Evolutionary conservation across 2,113 vertebrate species (phyloP).

Genomic region (Podiceps cristatus): DNA sequence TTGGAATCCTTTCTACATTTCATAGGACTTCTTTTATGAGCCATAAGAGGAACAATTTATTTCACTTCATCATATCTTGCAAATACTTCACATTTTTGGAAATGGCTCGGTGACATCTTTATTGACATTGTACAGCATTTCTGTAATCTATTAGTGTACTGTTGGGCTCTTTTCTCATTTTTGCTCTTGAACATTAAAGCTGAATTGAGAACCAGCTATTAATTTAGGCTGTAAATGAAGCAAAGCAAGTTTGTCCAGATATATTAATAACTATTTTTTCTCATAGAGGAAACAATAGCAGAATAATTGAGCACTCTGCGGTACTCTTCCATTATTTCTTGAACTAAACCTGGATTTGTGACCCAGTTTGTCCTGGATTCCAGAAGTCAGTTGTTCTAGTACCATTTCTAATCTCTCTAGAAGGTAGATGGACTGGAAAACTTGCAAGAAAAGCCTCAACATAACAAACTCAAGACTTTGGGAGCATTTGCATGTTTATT

Average conservation of each 20-base stretch:
- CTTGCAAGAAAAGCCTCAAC: neutral
- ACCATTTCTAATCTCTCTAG: neutral
- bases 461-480: neutral
- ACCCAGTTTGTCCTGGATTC: neutral
- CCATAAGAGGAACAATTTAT: neutral
- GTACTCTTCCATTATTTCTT: neutral
- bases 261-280: neutral
- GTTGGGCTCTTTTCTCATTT: neutral
- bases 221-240: conserved; percentile 25
- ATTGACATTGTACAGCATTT: conserved; percentile 16
- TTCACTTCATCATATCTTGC: neutral
- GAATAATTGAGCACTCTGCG: neutral
- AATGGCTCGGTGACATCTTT: neutral
- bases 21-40: neutral
- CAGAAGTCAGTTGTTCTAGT: neutral
- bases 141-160: neutral
- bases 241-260: neutral
- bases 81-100: neutral
- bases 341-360: neutral
- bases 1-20: neutral
- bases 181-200: neutral
- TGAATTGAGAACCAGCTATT: conserved; percentile 1
- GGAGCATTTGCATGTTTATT: neutral
- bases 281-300: neutral
- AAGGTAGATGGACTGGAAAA: neutral